Evolutionary conservation across 2,113 vertebrate species (phyloP), one percentile per base, ranked within the genome.

Genomic region (Urocynchramus pylzowi): DNA sequence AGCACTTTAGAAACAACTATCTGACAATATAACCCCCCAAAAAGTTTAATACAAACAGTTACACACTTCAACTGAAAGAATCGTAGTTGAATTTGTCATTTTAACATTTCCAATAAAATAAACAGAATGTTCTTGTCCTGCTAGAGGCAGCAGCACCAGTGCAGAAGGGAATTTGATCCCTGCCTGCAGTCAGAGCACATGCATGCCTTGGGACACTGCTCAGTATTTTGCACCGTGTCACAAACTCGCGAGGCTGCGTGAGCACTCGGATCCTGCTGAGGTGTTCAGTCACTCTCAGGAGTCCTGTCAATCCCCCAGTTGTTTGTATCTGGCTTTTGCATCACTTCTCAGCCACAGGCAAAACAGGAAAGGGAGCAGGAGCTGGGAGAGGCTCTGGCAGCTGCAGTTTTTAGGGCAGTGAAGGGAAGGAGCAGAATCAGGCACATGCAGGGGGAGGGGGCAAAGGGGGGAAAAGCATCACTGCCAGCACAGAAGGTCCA

Each of bases 151-250:
- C 50, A 89, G 53, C 16, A 39, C 12, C n/a, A 24, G 14, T 87
- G 64, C 19, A 77, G 71, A 76, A 59, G 12, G 4, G 22, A 49
- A 65, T 44, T 49, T 49, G 37, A 47, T 54, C 28, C 39, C 68
- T 23, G 67, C 13, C 60, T 35, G 78, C 49, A 73, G 41, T 28
- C n/a, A 50, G 61, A 87, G 49, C 20, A 53, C n/a, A 39, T 0
- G 1, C 2, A 5, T 0, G 18, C 76, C 70, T 59, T 18, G 17
- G 80, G 73, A 78, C 22, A 37, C 9, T 10, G 81, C 57, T 61
- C 76, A 91, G 27, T 81, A 95, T 82, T 94, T 92, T 95, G 97
- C 97, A 97, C 90, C 93, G 11, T 44, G 89, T 92, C 92, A 31
- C 30, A 44, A 84, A 78, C 71, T 42, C 2, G 18, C 22, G 35